phyloP scores from a whole-genome alignment of 2,888 invertebrate genomes.

The Pemphredon lugubris region DNA sequence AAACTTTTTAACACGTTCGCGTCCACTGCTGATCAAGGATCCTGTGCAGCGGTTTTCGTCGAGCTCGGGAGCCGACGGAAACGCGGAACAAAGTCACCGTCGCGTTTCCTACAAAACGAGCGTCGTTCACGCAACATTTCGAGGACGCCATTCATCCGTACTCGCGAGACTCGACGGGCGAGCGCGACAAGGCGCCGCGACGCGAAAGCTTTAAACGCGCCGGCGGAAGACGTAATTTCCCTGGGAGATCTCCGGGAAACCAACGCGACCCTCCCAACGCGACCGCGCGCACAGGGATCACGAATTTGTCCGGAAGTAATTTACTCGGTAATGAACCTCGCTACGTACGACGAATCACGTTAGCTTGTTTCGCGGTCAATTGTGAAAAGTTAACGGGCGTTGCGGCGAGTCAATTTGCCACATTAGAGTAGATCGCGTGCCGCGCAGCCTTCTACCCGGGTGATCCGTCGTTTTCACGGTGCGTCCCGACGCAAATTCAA shows the following conservation, averaged over 20 bases:
- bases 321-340: slow-evolving; percentile 8
- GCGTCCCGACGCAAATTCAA: slow-evolving; percentile 28
- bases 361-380: not conserved
- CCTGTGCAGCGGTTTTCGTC: too few species aligned
- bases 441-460: too few species aligned
- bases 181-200: not conserved
- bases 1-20: too few species aligned
- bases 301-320: not conserved
- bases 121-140: slow-evolving; percentile 25
- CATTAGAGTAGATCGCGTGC: too few species aligned
- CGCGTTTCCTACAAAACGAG: slow-evolving; percentile 1
- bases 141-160: slow-evolving; percentile 9
- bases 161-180: slow-evolving; percentile 19
- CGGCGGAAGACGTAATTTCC: slow-evolving; percentile 13
- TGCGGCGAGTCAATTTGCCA: too few species aligned
- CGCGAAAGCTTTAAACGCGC: slow-evolving; percentile 15
- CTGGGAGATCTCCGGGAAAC: not conserved
- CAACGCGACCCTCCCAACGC: not conserved
- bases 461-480: too few species aligned
- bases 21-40: too few species aligned
- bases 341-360: too few species aligned
- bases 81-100: not conserved
- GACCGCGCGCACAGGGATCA: too few species aligned
- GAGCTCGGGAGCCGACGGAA: too few species aligned
- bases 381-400: slow-evolving; percentile 2